Percentiles rank a stretch among this genome's conserved stretches.
Conservation (phyloP, 2,797 vertebrate species). For the Trachurus trachurus region DNA sequence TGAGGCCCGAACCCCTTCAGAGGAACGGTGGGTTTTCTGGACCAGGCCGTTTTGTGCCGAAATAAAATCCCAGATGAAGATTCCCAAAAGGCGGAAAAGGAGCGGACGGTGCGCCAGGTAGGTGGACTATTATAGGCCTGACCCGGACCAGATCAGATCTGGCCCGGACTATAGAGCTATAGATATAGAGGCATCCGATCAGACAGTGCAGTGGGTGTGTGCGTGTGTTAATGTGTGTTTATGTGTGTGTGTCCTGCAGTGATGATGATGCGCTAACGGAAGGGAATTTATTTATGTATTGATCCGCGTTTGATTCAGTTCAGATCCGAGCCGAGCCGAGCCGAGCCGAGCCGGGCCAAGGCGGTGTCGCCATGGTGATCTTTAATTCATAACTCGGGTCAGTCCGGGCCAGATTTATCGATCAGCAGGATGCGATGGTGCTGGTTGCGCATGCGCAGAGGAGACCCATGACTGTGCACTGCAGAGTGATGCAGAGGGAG, state of each 20-base stretch:
- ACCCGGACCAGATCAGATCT: conserved; percentile 25
- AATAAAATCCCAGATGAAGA: conserved; percentile 85
- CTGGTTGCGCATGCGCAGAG: conserved; percentile 76
- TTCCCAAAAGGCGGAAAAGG: conserved; percentile 87
- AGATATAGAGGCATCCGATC: too few species aligned
- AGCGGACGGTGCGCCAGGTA: conserved; percentile 84
- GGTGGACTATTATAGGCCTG: too few species aligned
- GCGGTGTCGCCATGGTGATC: not conserved
- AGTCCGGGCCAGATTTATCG: conserved; percentile 72
- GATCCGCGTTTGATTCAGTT: not conserved
- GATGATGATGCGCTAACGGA: conserved; percentile 16
- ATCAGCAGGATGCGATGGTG: conserved; percentile 61
- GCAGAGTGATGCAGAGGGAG: conserved; percentile 67
- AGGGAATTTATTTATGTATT: not conserved
- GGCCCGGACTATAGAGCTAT: conserved; percentile 23
- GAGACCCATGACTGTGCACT: conserved; percentile 81
- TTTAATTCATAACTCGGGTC: conserved; percentile 51
- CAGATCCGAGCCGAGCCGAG: not conserved
- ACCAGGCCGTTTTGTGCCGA: conserved; percentile 74
- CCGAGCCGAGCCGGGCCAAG: not conserved
- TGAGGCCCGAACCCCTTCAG: conserved; percentile 55
- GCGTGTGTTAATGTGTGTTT: conserved; percentile 6
- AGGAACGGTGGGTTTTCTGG: conserved; percentile 76
- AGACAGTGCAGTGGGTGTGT: conserved; percentile 26
- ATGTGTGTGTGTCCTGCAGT: conserved; percentile 37